Evolutionary conservation across 2,888 invertebrate genomes (phyloP).

Genomic region (Abrostola triplasia): DNA sequence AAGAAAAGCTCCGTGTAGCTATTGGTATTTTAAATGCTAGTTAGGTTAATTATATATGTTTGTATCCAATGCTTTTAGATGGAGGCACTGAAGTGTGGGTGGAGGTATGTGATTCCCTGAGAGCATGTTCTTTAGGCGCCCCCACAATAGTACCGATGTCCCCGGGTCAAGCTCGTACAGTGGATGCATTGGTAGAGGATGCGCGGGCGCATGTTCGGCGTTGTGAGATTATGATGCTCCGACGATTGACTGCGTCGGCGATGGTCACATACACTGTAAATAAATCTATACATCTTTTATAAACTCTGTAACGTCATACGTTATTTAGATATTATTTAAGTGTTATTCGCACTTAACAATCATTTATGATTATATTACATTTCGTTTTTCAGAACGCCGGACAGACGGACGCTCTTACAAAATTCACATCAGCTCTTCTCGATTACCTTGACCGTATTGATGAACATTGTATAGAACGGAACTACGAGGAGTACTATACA

Average conservation of each 20-base stretch:
- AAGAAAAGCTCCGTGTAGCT: too few species aligned
- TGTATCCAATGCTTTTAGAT: constrained; percentile 52
- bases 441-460: constrained; percentile 51
- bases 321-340: too few species aligned
- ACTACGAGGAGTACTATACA: constrained; percentile 47
- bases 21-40: not conserved
- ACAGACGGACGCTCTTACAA: constrained; percentile 55
- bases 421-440: constrained; percentile 59
- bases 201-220: constrained; percentile 58
- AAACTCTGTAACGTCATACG: too few species aligned
- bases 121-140: constrained; percentile 64
- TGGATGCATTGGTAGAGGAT: constrained; percentile 57
- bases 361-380: not conserved
- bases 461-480: constrained; percentile 48
- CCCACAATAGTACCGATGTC: constrained; percentile 44
- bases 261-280: constrained; percentile 67
- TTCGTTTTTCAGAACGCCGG: constrained; percentile 62
- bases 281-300: constrained; percentile 6
- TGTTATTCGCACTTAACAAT: not conserved
- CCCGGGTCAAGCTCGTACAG: constrained; percentile 59
- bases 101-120: constrained; percentile 70
- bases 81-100: constrained; percentile 67
- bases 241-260: constrained; percentile 55
- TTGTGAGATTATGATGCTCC: constrained; percentile 66
- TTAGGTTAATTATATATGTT: not conserved